A percentile compares a stretch with the other conserved stretches of the same genome.
These are phyloP conservation scores for Lepus townsendii DNA, from an alignment of 2,797 vertebrate species.

Conservation along the genomic window DNA sequence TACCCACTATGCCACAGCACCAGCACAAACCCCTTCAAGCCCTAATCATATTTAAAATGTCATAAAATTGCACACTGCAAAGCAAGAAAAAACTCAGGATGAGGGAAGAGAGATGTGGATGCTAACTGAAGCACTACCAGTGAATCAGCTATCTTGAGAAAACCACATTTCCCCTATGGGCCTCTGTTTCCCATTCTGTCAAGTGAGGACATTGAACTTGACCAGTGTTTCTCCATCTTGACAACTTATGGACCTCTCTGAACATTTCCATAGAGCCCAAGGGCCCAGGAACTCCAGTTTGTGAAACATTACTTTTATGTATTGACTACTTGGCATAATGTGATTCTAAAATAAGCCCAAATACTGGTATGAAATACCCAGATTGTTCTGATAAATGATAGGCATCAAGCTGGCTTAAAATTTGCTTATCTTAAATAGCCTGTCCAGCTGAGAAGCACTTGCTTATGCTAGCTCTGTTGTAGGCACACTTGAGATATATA, in stretches of 20 bases:
- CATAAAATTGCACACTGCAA: not conserved
- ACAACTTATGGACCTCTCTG: not conserved
- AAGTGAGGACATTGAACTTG: not conserved
- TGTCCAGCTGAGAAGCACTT: not conserved
- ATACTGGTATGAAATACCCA: not conserved
- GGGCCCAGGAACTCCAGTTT: not conserved
- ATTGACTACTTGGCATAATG: not conserved
- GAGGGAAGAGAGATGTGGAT: not conserved
- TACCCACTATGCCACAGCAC: too few species aligned
- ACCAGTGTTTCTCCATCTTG: not conserved
- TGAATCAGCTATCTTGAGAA: not conserved
- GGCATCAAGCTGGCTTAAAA: not conserved
- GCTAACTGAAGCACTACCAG: not conserved
- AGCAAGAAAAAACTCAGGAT: not conserved
- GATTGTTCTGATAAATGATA: not conserved
- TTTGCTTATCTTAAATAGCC: not conserved
- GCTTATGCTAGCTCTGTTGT: not conserved
- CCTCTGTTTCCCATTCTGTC: not conserved
- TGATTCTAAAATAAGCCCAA: not conserved
- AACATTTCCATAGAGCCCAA: not conserved
- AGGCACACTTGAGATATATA: not conserved
- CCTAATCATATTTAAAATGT: constrained; percentile 28
- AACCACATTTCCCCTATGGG: not conserved
- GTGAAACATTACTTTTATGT: not conserved
- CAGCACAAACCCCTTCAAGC: not conserved